These are phyloP conservation scores for Amblyteles armatorius DNA, from an alignment of 2,888 invertebrate genomes.

Conservation along the genomic window DNA sequence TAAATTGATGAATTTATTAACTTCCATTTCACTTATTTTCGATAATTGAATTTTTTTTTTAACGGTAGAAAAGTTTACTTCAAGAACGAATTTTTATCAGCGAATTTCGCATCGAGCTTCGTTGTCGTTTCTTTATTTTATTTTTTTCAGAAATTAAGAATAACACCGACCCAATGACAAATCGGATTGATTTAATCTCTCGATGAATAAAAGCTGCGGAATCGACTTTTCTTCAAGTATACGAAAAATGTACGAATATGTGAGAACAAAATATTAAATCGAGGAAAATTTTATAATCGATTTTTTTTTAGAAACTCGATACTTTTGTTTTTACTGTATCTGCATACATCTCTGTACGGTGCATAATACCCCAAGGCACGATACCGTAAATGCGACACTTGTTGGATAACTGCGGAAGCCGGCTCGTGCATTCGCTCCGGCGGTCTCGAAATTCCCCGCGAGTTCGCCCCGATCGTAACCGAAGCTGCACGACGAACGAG, in stretches of 20 bases:
- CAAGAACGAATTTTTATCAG: neutral
- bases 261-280: neutral
- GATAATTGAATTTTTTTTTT: too few species aligned
- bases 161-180: too few species aligned
- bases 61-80: neutral
- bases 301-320: too few species aligned
- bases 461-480: neutral
- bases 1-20: neutral
- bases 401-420: constrained; percentile 73
- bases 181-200: neutral
- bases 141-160: neutral
- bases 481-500: neutral
- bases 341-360: neutral
- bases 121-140: neutral
- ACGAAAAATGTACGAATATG: neutral
- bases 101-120: neutral
- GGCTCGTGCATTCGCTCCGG: neutral
- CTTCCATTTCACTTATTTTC: too few species aligned
- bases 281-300: too few species aligned
- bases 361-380: neutral
- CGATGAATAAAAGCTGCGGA: neutral
- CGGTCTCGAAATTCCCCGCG: constrained; percentile 7
- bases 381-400: constrained; percentile 73
- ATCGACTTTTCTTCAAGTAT: too few species aligned
- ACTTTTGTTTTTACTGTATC: neutral